phyloP scores from a whole-genome alignment of 2,113 vertebrate genomes.

The Galemys pyrenaicus region DNA sequence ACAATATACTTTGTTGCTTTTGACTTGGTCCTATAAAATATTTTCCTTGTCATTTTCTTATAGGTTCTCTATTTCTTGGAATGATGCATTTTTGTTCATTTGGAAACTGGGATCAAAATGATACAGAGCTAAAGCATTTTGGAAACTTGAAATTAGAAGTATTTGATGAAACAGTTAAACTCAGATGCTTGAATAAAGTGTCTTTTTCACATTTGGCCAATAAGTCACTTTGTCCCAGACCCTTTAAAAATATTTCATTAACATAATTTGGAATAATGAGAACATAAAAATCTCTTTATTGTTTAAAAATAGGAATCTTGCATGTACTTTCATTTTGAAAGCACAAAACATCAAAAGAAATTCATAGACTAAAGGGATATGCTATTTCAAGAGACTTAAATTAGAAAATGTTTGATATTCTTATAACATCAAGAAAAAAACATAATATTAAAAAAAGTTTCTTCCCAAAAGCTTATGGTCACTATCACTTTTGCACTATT shows the following conservation, averaged over 20 bases:
- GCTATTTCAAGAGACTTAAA: constrained; percentile 37
- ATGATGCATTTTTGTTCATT: background rate
- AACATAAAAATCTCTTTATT: background rate
- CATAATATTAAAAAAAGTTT: constrained; percentile 8
- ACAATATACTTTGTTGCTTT: constrained; percentile 17
- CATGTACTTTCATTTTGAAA: constrained; percentile 27
- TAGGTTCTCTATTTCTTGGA: constrained; percentile 1
- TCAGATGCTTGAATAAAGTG: background rate
- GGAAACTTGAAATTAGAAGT: constrained; percentile 15
- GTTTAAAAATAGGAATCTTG: background rate
- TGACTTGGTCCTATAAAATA: constrained; percentile 3
- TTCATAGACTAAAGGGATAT: background rate
- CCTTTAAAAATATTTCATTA: constrained; percentile 29
- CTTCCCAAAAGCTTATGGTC: background rate
- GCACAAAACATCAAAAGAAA: constrained; percentile 37
- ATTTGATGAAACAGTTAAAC: constrained; percentile 14
- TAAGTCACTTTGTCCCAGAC: background rate
- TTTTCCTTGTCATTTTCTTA: background rate
- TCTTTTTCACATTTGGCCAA: background rate
- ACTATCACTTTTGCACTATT: background rate
- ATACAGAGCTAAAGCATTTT: background rate
- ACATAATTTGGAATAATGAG: background rate
- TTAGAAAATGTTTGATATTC: constrained; percentile 7
- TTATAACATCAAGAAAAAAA: constrained; percentile 19
- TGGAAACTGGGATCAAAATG: background rate